Base-by-base conservation (phyloP, 2,888 invertebrate genomes). In the Dynastes tityus region DNA sequence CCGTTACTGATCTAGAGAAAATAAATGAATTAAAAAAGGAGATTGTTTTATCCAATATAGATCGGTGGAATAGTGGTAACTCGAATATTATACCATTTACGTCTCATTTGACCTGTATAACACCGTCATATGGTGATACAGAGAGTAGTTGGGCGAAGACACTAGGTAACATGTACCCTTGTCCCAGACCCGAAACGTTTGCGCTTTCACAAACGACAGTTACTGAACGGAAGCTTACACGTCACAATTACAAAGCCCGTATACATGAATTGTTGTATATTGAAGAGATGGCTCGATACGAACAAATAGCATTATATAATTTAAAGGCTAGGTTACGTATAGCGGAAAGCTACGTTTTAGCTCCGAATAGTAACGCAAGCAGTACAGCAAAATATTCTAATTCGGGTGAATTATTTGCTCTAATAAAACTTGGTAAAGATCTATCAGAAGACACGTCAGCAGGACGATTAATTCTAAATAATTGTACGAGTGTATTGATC, bases 391-490 rank as follows among this genome's bases (percentile, higher is more conserved):
- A 95, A 87, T 95, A 94, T 88, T 93, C 95, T 0, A 91, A 92
- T 82, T 91, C 92, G 27, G 95, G 95, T 16, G 95, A 95, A 87
- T 88, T 96, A 45, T 95, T 95, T 88, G 95, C 94, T 6, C 90
- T 93, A 79, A 91, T 95, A 89, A 91, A 91, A 74, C 88, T 95
- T 58, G 92, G 93, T 32, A 93, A 94, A 85, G 94, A 94, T 84
- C 90, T 96, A 63, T 95, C 95, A 0, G 96, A 96, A 87, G 96
- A 96, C 86, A 95, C 95, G 2, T 93, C 94, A 11, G 94, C 95
- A 68, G 96, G 96, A 0, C 91, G 95, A 37, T 89, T 96, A 13
- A 93, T 96, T 80, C 89, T 96, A 16, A 94, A 94, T 84, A 95
- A 94, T 84, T 95, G 95, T 85, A 93, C 92, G 79, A 92, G 92